A percentile compares a stretch with the other conserved stretches of the same genome.
These are phyloP conservation scores for Drosophila littoralis DNA, from an alignment of 1,140 invertebrate species.

Conservation along the genomic window DNA sequence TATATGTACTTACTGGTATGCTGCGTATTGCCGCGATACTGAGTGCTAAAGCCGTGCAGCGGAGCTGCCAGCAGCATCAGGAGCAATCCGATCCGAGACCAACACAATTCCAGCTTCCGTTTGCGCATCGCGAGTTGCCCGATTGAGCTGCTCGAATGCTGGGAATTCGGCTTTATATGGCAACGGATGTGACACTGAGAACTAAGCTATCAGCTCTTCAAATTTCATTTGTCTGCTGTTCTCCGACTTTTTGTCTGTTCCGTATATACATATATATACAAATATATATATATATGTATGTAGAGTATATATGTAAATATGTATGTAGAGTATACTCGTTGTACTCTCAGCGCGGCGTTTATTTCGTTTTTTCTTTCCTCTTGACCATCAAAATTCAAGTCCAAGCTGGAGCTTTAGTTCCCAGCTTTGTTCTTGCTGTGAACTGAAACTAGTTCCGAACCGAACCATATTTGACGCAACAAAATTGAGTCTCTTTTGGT, in stretches of 20 bases:
- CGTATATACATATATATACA: constrained; percentile 1
- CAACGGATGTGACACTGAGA: constrained; percentile 14
- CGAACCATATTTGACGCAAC: too few species aligned
- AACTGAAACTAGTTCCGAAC: too few species aligned
- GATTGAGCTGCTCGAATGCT: neutral
- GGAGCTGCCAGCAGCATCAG: neutral
- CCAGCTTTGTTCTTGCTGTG: too few species aligned
- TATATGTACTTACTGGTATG: constrained; percentile 61
- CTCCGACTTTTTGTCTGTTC: constrained; percentile 5
- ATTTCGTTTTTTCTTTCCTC: neutral
- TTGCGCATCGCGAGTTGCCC: constrained; percentile 3
- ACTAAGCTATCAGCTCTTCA: constrained; percentile 28
- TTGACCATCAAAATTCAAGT: too few species aligned
- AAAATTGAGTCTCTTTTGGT: too few species aligned
- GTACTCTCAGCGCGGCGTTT: neutral
- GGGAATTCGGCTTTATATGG: constrained; percentile 5
- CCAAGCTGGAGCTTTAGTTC: too few species aligned
- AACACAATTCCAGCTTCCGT: neutral
- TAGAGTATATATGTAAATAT: neutral
- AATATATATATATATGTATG: neutral
- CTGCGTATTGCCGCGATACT: constrained; percentile 59
- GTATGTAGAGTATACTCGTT: neutral
- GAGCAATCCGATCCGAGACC: neutral
- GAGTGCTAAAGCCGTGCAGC: constrained; percentile 42
- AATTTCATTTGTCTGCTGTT: constrained; percentile 8